Evolutionary conservation across 2,797 vertebrate genomes (phyloP), one percentile per base, ranked within the genome.

Genomic region (Amblyopsis hoosieri): DNA sequence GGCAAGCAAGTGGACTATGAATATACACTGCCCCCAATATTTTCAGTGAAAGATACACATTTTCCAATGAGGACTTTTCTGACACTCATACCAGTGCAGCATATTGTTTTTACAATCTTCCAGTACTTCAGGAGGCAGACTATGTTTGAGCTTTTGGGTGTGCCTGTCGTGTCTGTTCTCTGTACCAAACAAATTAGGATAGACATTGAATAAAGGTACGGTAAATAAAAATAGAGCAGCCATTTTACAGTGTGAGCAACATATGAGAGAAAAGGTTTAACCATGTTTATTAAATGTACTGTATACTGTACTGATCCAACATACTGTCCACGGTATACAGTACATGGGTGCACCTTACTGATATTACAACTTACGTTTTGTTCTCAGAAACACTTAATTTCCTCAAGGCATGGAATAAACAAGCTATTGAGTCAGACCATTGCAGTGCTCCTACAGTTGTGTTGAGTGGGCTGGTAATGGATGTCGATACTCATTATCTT

Each of bases 1-100:
- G 72, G 78, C 69, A 80, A 84, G 13, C 80, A 69, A 77, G 63
- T 57, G 67, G 9, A 0, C 48, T 72, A 64, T 74, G 31, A 78
- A 74, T 74, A 71, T 64, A 63, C 47, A 74, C 73, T 57, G 69
- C 69, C 17, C 74, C 54, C 13, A 14, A 66, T 31, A 60, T 63
- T 73, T 57, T 59, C 31, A 12, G 5, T 37, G 61, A 8, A 46
- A 51, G 52, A 64, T 55, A 19, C 77, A 59, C 13, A 17, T 33
- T 60, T 69, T 46, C 59, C 14, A 64, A 54, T 55, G 5, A 54
- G n/a, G 14, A n/a, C 12, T 5, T 65, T 64, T 37, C 54, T 53
- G 46, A 29, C 9, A 42, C 37, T 59, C 14, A 17, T 4, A 37
- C 54, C 15, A 45, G 3, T 56, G 12, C 7, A 67, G 11, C 47